Percentiles rank a stretch among this genome's conserved stretches.
phyloP scores from a whole-genome alignment of 1,140 invertebrate genomes.

The Camponotus floridanus region DNA sequence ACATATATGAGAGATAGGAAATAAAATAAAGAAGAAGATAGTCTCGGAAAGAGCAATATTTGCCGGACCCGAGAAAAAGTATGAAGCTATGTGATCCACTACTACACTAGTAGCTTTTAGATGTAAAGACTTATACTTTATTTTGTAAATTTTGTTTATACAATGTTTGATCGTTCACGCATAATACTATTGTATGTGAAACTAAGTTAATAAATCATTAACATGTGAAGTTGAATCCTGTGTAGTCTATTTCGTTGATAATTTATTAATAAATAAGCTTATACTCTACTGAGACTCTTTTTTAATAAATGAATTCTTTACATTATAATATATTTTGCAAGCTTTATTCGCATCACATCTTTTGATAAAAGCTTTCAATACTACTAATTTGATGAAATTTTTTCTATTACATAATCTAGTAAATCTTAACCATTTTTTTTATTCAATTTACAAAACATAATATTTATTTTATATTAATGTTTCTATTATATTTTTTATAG shows the following conservation, averaged over 20 bases:
- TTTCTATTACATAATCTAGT: neutral
- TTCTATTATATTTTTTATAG: neutral
- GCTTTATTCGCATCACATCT: neutral
- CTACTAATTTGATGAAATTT: neutral
- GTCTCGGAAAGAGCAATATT: slow-evolving; percentile 78
- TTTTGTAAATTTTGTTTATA: slow-evolving; percentile 87
- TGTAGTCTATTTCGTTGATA: slow-evolving; percentile 26
- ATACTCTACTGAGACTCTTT: neutral
- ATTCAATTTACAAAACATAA: neutral
- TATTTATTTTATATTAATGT: neutral
- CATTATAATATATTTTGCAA: neutral
- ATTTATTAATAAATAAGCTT: neutral
- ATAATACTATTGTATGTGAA: slow-evolving; percentile 87
- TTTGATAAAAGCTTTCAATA: neutral
- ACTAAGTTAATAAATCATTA: slow-evolving; percentile 87
- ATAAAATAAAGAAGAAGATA: slow-evolving; percentile 80
- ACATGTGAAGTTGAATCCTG: slow-evolving; percentile 84
- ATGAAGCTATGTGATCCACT: slow-evolving; percentile 87
- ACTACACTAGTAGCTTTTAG: slow-evolving; percentile 86
- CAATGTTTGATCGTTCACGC: slow-evolving; percentile 86
- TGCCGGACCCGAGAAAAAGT: slow-evolving; percentile 80
- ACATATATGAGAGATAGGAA: slow-evolving; percentile 78
- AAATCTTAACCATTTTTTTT: neutral
- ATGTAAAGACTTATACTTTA: slow-evolving; percentile 87
- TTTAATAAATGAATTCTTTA: neutral